Conservation (phyloP, 2,113 vertebrate genomes). For the Shinisaurus crocodilurus region DNA sequence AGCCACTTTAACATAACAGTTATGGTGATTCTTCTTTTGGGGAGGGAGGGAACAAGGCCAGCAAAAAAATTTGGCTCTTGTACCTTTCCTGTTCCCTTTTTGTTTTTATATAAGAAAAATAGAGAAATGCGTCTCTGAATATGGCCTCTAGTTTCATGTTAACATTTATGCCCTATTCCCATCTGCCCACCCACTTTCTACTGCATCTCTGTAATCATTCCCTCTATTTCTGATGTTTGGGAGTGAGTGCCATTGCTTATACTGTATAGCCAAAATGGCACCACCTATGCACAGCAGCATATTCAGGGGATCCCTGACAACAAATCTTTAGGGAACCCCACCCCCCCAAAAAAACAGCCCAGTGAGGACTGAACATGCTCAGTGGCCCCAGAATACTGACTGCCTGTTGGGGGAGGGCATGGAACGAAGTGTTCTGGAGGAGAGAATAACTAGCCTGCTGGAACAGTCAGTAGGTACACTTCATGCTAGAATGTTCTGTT, state of each 20-base stretch:
- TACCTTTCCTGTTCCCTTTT: not conserved
- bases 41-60: no score
- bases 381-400: no score
- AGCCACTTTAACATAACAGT: not conserved
- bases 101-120: slow-evolving; percentile 10
- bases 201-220: not conserved
- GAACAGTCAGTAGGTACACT: not conserved
- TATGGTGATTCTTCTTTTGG: not conserved
- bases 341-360: no score
- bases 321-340: no score
- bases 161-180: not conserved
- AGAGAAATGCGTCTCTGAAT: not conserved
- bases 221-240: not conserved
- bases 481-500: not conserved
- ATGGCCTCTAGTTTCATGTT: not conserved
- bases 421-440: no score
- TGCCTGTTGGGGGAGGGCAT: no score
- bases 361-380: no score
- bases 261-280: not conserved
- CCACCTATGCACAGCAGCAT: not conserved
- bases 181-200: not conserved
- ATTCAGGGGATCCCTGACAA: no score
- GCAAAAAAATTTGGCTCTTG: not conserved
- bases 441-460: no score
- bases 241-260: not conserved